These are phyloP conservation scores for Theristus sp. DNA, from an alignment of 2,888 invertebrate species.

Conservation along the genomic window DNA sequence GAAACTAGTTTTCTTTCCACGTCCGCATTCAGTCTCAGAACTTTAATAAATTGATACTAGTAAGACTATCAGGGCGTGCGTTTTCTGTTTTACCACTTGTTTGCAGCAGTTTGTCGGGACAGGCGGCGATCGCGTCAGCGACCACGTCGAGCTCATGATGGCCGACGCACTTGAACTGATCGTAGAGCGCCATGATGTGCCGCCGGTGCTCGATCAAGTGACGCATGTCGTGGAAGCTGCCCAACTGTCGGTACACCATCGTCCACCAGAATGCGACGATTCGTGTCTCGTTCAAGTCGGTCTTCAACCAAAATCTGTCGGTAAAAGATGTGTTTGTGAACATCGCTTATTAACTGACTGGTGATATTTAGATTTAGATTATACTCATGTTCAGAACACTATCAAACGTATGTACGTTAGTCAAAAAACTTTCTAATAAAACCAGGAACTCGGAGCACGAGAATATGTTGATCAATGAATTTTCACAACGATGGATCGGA, in stretches of 20 bases:
- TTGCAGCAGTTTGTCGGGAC: background rate
- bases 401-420: no score
- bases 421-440: no score
- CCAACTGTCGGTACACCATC: background rate
- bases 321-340: background rate
- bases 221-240: background rate
- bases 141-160: background rate
- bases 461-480: no score
- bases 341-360: no score
- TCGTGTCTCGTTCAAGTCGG: background rate
- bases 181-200: background rate
- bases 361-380: no score
- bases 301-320: background rate
- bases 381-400: no score
- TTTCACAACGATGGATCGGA: no score
- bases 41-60: no score
- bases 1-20: no score
- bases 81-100: background rate
- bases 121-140: background rate
- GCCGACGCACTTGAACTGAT: background rate
- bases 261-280: background rate
- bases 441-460: no score
- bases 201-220: background rate
- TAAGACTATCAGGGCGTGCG: no score
- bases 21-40: no score